A percentile compares a stretch with the other conserved stretches of the same genome.
phyloP scores from a whole-genome alignment of 2,888 invertebrate species.

The Tipula vernalis region DNA sequence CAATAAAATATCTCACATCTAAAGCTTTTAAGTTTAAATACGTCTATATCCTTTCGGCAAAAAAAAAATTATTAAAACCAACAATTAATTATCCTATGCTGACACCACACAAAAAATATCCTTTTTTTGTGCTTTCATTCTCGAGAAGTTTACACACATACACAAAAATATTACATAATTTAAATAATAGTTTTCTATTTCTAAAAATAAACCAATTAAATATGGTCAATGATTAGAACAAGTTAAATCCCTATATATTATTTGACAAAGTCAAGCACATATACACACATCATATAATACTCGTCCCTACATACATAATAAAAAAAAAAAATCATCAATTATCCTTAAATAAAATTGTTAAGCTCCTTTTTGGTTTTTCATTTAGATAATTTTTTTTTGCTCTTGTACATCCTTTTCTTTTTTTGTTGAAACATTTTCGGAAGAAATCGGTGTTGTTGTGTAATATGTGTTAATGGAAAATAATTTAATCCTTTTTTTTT shows the following conservation, averaged over 20 bases:
- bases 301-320: not conserved
- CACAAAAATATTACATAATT: not conserved
- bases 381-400: not conserved
- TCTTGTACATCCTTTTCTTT: not conserved
- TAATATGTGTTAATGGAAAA: slow-evolving; percentile 4
- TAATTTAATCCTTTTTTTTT: not conserved
- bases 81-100: not conserved
- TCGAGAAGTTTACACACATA: not conserved
- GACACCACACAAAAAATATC: not conserved
- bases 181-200: not conserved
- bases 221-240: slow-evolving; percentile 4
- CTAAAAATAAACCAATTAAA: slow-evolving; percentile 4
- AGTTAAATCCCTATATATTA: not conserved
- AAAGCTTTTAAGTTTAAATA: not conserved
- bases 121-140: not conserved
- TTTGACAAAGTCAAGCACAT: not conserved
- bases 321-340: not conserved
- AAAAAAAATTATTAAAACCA: not conserved
- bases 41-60: not conserved
- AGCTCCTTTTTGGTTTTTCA: not conserved
- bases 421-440: not conserved
- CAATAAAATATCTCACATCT: not conserved
- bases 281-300: not conserved
- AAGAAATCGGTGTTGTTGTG: not conserved
- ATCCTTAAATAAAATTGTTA: not conserved